Percentiles rank a stretch among this genome's conserved stretches.
Evolutionary conservation across 2,797 vertebrate species (phyloP).

Genomic region (Eupleurogrammus muticus): DNA sequence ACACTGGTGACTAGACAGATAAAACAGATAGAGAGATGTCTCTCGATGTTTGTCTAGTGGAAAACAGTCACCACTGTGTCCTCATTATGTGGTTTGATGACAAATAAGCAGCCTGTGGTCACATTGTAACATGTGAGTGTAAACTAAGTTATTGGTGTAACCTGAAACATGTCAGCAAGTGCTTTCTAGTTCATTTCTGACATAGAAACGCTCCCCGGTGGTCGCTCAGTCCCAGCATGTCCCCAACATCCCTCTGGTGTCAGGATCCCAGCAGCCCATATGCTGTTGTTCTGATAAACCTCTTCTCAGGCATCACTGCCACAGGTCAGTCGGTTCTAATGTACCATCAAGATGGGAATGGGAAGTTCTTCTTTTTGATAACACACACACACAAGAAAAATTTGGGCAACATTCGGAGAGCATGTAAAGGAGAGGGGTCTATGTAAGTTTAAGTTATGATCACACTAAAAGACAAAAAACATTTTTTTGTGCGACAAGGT

Average conservation of each 20-base stretch:
- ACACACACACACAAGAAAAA: too few relatives aligned
- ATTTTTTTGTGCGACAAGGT: too few relatives aligned
- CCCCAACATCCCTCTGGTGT: conserved; percentile 98
- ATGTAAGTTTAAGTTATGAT: too few relatives aligned
- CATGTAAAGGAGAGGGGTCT: too few relatives aligned
- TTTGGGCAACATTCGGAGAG: too few relatives aligned
- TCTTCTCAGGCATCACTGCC: conserved; percentile 97
- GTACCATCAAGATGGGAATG: too few relatives aligned
- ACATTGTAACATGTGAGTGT: not conserved
- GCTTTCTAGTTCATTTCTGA: not conserved
- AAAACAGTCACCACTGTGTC: conserved; percentile 8
- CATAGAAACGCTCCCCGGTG: conserved; percentile 80
- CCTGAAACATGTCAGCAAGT: not conserved
- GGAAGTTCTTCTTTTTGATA: too few relatives aligned
- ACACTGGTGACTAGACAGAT: too few relatives aligned
- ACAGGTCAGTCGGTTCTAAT: conserved; percentile 71
- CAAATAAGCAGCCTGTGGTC: not conserved
- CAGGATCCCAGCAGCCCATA: conserved; percentile 91
- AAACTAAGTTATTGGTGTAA: not conserved
- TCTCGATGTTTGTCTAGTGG: not conserved
- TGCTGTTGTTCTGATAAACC: conserved; percentile 99
- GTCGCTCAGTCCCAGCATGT: conserved; percentile 99
- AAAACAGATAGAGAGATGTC: not conserved
- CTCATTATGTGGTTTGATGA: conserved; percentile 19
- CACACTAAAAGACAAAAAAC: too few relatives aligned